phyloP scores from a whole-genome alignment of 2,888 invertebrate species.

The Cryptocheilus praepositus region DNA sequence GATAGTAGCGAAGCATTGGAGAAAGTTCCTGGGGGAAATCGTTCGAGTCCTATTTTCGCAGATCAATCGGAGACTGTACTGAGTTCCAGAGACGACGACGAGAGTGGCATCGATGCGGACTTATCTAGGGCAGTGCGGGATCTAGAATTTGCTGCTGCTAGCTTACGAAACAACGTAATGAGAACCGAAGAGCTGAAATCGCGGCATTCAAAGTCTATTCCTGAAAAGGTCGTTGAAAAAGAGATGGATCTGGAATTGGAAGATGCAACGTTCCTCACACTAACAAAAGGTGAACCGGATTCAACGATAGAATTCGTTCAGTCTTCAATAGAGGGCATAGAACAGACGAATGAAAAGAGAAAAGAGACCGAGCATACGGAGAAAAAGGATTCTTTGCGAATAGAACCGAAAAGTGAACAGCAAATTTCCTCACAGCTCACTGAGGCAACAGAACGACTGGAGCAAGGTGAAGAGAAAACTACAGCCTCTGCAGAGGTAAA shows the following conservation, averaged over 20 bases:
- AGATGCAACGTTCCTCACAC: background rate
- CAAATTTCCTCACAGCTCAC: background rate
- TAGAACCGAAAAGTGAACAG: too few relatives aligned
- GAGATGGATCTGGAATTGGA: background rate
- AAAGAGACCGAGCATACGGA: too few relatives aligned
- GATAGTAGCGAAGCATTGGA: slow-evolving; percentile 32
- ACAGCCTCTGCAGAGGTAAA: slow-evolving; percentile 23
- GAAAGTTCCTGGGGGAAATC: slow-evolving; percentile 5
- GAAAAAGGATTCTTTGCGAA: too few relatives aligned
- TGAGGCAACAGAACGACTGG: slow-evolving; percentile 11
- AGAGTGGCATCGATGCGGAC: slow-evolving; percentile 35
- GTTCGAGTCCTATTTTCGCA: too few relatives aligned
- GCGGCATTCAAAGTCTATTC: background rate
- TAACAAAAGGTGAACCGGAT: too few relatives aligned
- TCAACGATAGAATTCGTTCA: too few relatives aligned
- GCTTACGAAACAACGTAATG: slow-evolving; percentile 40
- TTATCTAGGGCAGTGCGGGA: slow-evolving; percentile 47
- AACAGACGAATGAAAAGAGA: too few relatives aligned
- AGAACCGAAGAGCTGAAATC: slow-evolving; percentile 39
- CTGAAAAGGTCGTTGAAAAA: slow-evolving; percentile 4
- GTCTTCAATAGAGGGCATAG: too few relatives aligned
- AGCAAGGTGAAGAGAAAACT: slow-evolving; percentile 33
- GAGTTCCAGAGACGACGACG: background rate
- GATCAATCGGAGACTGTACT: background rate
- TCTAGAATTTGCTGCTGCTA: slow-evolving; percentile 49